A percentile compares a stretch with the other conserved stretches of the same genome.
Evolutionary conservation across 2,888 invertebrate genomes (phyloP).

Genomic region (Zygaena filipendulae): DNA sequence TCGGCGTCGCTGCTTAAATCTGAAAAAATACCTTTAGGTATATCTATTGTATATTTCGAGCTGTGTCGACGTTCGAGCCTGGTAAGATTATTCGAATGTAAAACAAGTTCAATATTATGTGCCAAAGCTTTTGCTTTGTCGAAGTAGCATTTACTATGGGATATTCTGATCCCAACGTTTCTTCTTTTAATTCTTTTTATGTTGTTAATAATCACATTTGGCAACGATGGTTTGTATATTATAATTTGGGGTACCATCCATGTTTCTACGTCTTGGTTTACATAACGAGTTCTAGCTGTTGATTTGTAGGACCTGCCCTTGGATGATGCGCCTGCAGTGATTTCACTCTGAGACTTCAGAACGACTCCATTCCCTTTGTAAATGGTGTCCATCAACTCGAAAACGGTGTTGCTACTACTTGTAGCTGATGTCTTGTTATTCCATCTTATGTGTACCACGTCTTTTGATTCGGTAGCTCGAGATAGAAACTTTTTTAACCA

Average conservation of each 20-base stretch:
- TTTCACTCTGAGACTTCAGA: conserved; percentile 35
- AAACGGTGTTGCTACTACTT: conserved; percentile 42
- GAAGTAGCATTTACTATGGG: conserved; percentile 37
- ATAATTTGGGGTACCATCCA: conserved; percentile 47
- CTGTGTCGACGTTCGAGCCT: too few relatives aligned
- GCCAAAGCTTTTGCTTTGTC: conserved; percentile 38
- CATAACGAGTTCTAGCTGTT: conserved; percentile 32
- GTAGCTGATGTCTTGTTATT: conserved; percentile 39
- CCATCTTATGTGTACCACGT: conserved; percentile 44
- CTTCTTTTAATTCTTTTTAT: conserved; percentile 17
- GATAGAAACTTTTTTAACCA: conserved; percentile 39
- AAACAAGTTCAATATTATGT: conserved; percentile 37
- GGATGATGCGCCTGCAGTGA: conserved; percentile 27
- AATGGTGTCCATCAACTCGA: conserved; percentile 37
- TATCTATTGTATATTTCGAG: too few relatives aligned
- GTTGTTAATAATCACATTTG: too few relatives aligned
- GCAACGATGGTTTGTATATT: too few relatives aligned
- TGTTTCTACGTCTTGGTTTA: conserved; percentile 38
- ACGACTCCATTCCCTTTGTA: conserved; percentile 33
- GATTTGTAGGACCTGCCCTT: conserved; percentile 23
- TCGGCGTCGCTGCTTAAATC: conserved; percentile 28
- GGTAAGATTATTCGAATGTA: conserved; percentile 36
- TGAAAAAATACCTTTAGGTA: conserved; percentile 43
- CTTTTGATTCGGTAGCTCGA: conserved; percentile 29
- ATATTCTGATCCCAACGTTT: conserved; percentile 26